Percentiles rank a stretch among this genome's conserved stretches.
Conservation (phyloP, 1,140 invertebrate species). For the Carcinoscorpius rotundicauda region DNA sequence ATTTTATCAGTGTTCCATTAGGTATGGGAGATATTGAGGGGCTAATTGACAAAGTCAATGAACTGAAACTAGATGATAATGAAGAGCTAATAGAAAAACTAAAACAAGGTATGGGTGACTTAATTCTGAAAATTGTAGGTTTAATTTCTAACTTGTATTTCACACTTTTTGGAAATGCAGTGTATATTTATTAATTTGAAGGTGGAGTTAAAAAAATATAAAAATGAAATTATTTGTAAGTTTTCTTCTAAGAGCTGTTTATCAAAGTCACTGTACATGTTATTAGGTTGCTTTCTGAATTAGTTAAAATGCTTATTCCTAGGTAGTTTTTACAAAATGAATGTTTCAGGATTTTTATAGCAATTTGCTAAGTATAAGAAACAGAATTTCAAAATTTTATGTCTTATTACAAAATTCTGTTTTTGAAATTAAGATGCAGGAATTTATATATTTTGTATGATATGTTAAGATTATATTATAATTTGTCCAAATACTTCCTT, state of each 20-base stretch:
- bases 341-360: too few species aligned
- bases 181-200: background rate
- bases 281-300: conserved; percentile 1
- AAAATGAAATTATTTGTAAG: background rate
- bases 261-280: background rate
- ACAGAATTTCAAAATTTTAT: too few species aligned
- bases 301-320: too few species aligned
- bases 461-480: too few species aligned
- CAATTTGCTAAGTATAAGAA: too few species aligned
- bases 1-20: conserved; percentile 19
- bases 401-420: too few species aligned
- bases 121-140: background rate
- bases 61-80: conserved; percentile 97
- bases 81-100: conserved; percentile 97
- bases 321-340: too few species aligned
- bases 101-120: conserved; percentile 59
- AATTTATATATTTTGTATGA: too few species aligned
- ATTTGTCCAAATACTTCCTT: too few species aligned
- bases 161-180: background rate
- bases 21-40: conserved; percentile 99
- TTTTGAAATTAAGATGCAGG: too few species aligned
- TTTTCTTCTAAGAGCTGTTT: background rate
- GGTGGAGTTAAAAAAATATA: background rate
- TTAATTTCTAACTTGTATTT: background rate
- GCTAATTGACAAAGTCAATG: conserved; percentile 94